Base-by-base conservation (phyloP, 37 sponge, comb jelly and placozoan genomes). In the Beroe forskalii region DNA sequence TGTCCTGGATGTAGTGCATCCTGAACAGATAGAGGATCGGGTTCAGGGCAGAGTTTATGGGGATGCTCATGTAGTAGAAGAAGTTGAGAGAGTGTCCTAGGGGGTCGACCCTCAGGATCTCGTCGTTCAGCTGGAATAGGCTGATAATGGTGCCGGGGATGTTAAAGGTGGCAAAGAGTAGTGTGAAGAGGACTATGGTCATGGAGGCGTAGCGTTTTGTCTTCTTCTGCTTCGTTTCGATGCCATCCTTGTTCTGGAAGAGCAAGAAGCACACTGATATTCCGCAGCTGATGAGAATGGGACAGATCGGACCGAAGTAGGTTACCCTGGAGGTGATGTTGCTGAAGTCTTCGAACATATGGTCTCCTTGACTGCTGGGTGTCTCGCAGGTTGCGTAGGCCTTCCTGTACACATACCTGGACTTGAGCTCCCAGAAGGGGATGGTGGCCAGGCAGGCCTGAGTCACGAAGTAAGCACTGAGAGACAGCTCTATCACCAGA, bases 121-220 rank as follows among this genome's bases (percentile, higher is more conserved):
- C 48, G 30, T 41, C 30, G 14, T 6, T 38, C 86, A 41, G 35
- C 24, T 25, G 20, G 35, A 80, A 80, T 0, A 42, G 28, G 55
- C 40, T 80, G 24, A 80, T 35, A 0, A 44, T 44, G 30, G 40
- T 80, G 86, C 55, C 35, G 23, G 40, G 40, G 22, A 80, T 38
- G 48, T 80, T 80, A 27, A 80, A 44, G 27, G 40, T 27, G 30
- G 40, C 40, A 37, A 33, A 80, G 25, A 43, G 8, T 17, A 80
- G 6, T 23, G 86, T 80, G 30, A 80, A 80, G 28, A 80, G 25
- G 35, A 80, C 86, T 0, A 80, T 80, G 24, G 86, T 80, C 12
- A 80, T 37, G 19, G 86, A 80, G 48, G 86, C 86, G 31, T 80
- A 80, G 9, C 55, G 12, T n/a, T 80, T 80, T 0, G 55, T 80